Conservation (phyloP, 2,797 vertebrate genomes). For the Hydrolagus colliei region DNA sequence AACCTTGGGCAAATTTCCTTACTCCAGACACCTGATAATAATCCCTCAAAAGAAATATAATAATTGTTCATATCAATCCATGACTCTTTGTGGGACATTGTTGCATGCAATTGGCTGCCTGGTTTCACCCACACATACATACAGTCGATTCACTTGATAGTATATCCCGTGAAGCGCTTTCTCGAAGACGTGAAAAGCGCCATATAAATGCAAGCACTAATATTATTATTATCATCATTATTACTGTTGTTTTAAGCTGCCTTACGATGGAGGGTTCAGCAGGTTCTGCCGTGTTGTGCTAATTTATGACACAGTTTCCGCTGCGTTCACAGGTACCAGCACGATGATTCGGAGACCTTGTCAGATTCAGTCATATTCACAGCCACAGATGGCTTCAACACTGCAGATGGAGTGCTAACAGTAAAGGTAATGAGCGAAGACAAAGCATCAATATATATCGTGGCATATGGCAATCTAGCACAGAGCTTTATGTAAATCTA, state of each 20-base stretch:
- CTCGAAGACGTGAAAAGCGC: no score
- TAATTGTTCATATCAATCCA: no score
- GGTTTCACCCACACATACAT: no score
- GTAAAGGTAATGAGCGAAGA: constrained; percentile 61
- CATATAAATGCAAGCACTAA: no score
- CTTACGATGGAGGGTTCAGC: neutral
- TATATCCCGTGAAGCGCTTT: no score
- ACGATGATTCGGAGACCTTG: constrained; percentile 77
- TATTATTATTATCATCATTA: no score
- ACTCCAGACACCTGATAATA: no score
- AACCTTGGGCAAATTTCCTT: no score
- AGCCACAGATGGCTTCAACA: constrained; percentile 75
- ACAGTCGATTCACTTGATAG: no score
- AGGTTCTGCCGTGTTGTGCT: neutral
- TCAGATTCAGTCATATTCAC: constrained; percentile 65
- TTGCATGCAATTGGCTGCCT: no score
- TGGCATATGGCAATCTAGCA: neutral
- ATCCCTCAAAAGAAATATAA: no score
- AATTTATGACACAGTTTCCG: neutral
- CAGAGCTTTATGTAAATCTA: neutral
- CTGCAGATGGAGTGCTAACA: constrained; percentile 59
- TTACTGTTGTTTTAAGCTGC: neutral
- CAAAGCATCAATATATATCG: neutral
- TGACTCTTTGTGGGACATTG: no score
- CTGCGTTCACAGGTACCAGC: constrained; percentile 68